A percentile compares a stretch with the other conserved stretches of the same genome.
Evolutionary conservation across 2,113 vertebrate genomes (phyloP).

Genomic region (Arvicanthis niloticus): DNA sequence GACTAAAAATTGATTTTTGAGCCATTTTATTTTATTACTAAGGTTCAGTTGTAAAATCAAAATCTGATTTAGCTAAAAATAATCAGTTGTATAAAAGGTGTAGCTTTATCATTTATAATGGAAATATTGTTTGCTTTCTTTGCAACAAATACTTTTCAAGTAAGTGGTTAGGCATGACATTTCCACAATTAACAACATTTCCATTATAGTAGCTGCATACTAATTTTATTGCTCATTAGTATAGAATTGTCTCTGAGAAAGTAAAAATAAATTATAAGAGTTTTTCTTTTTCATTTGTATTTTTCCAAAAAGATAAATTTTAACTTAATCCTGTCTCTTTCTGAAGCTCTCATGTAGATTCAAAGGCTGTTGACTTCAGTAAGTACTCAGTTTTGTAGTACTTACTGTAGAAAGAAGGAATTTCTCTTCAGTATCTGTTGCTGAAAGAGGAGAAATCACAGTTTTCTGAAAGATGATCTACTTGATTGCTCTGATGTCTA

Average conservation of each 20-base stretch:
- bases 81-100: slow-evolving; percentile 31
- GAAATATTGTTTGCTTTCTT: slow-evolving; percentile 58
- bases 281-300: slow-evolving; percentile 8
- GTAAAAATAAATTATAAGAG: slow-evolving; percentile 30
- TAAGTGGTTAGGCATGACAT: not conserved
- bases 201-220: slow-evolving; percentile 1
- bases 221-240: not conserved
- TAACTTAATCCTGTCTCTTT: slow-evolving; percentile 27
- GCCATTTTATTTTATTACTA: slow-evolving; percentile 52
- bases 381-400: slow-evolving; percentile 39
- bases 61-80: slow-evolving; percentile 58
- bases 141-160: not conserved
- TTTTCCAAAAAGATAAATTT: slow-evolving; percentile 26
- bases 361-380: slow-evolving; percentile 50
- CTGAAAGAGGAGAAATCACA: slow-evolving; percentile 28
- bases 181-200: slow-evolving; percentile 42
- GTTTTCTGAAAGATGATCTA: slow-evolving; percentile 24
- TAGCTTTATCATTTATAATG: slow-evolving; percentile 39
- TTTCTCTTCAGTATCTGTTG: not conserved
- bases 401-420: not conserved
- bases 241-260: slow-evolving; percentile 48
- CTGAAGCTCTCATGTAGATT: slow-evolving; percentile 12
- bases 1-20: slow-evolving; percentile 61
- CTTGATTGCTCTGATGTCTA: not conserved
- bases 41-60: slow-evolving; percentile 35